phyloP scores from a whole-genome alignment of 2,113 vertebrate genomes.

The Nettapus auritus region DNA sequence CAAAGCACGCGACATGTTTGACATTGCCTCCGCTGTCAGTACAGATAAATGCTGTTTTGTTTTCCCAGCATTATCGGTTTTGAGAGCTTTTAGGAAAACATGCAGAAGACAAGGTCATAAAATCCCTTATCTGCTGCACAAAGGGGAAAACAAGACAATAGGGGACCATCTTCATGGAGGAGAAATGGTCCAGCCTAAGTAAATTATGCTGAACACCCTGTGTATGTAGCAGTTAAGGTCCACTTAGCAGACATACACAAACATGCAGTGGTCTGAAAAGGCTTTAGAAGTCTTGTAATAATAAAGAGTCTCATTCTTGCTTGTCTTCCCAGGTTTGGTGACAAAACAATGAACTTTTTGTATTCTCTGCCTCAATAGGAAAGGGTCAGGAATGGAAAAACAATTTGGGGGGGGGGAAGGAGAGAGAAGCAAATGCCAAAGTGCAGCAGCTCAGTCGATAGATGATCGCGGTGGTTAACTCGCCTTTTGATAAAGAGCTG shows the following conservation, averaged over 20 bases:
- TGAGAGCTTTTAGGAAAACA: conserved; percentile 32
- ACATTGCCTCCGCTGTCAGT: not conserved
- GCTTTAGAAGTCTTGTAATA: conserved; percentile 65
- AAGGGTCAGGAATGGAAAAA: conserved; percentile 58
- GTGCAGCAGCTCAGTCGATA: conserved; percentile 26
- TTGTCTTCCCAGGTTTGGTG: conserved; percentile 70
- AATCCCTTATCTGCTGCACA: not conserved
- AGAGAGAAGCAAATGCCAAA: conserved; percentile 47
- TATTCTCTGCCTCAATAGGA: conserved; percentile 52
- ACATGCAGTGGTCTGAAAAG: conserved; percentile 46
- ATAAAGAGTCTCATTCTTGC: conserved; percentile 72
- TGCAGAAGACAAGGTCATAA: conserved; percentile 17
- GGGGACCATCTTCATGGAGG: not conserved
- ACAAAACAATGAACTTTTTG: conserved; percentile 72
- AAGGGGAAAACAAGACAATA: conserved; percentile 31
- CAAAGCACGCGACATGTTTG: conserved; percentile 44
- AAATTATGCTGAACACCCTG: conserved; percentile 43
- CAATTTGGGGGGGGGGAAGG: conserved; percentile 18
- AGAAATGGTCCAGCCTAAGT: conserved; percentile 33
- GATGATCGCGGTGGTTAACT: not conserved
- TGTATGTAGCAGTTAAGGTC: conserved; percentile 64
- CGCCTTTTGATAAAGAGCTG: conserved; percentile 52
- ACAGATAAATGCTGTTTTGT: conserved; percentile 44
- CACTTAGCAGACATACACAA: conserved; percentile 66
- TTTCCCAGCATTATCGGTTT: conserved; percentile 9